These are phyloP conservation scores for Entelurus aequoreus DNA, from an alignment of 2,113 vertebrate genomes.

Conservation along the genomic window DNA sequence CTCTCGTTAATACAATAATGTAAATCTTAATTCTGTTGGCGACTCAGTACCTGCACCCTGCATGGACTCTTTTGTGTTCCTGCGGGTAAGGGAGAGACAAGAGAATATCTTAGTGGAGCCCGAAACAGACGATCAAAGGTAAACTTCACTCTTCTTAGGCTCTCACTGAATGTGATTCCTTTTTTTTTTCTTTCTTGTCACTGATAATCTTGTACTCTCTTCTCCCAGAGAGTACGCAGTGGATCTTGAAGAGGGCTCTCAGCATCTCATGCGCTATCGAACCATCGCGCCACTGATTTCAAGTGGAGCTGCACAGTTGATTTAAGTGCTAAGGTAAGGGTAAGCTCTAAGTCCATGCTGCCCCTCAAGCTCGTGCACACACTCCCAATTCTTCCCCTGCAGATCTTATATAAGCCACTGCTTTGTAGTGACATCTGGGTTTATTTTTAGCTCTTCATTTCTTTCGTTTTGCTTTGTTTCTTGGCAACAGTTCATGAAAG, in stretches of 20 bases:
- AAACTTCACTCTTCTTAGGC: neutral
- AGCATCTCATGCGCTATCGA: constrained; percentile 91
- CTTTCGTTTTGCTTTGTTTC: constrained; percentile 32
- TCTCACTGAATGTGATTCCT: neutral
- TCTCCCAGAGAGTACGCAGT: constrained; percentile 84
- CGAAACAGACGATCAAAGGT: constrained; percentile 90
- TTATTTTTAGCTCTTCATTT: constrained; percentile 52
- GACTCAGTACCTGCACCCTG: constrained; percentile 86
- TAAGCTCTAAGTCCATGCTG: constrained; percentile 1
- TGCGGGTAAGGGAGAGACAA: constrained; percentile 86
- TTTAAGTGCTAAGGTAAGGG: constrained; percentile 65
- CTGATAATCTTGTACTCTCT: constrained; percentile 11
- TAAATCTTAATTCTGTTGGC: constrained; percentile 5
- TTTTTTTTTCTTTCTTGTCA: neutral
- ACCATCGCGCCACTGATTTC: constrained; percentile 88
- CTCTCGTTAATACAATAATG: neutral
- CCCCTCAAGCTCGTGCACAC: constrained; percentile 9
- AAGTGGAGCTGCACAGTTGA: constrained; percentile 87
- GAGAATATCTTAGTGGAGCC: constrained; percentile 93
- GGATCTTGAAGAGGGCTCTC: constrained; percentile 88
- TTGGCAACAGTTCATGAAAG: constrained; percentile 30
- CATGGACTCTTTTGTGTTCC: constrained; percentile 93
- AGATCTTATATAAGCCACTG: constrained; percentile 44
- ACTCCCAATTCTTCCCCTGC: constrained; percentile 30
- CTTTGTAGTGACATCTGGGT: constrained; percentile 35